Evolutionary conservation across 92 coral and sea anemone species (phyloP).

Genomic region (Bergia sp.): DNA sequence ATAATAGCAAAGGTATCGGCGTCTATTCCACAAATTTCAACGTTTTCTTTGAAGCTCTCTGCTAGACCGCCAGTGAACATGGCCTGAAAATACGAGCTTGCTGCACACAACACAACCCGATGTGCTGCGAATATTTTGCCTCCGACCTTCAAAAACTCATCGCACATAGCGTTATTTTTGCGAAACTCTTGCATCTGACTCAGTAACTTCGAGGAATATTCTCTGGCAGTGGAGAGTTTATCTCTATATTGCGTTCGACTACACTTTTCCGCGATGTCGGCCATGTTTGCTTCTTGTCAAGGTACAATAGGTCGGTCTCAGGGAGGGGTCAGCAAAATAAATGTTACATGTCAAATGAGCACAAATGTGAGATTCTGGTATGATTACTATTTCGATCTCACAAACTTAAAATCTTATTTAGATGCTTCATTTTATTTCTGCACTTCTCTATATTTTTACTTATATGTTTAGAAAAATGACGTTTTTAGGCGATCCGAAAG

Average conservation of each 20-base stretch:
- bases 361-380: too few species aligned
- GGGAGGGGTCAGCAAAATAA: too few species aligned
- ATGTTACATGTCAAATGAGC: too few species aligned
- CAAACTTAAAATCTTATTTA: too few species aligned
- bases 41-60: conserved; percentile 66
- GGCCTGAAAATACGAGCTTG: conserved; percentile 86
- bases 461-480: too few species aligned
- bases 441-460: too few species aligned
- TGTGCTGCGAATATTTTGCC: conserved; percentile 72
- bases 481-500: too few species aligned
- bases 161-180: conserved; percentile 75
- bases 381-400: too few species aligned
- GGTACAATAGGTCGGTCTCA: too few species aligned
- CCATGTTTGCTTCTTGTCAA: background rate
- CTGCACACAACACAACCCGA: conserved; percentile 74
- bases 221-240: conserved; percentile 8
- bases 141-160: conserved; percentile 72
- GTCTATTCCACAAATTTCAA: conserved; percentile 75
- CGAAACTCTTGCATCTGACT: conserved; percentile 66
- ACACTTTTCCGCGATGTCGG: background rate
- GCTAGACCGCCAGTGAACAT: conserved; percentile 88
- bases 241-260: background rate
- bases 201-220: conserved; percentile 66
- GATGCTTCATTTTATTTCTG: background rate
- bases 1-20: conserved; percentile 68